Conservation (phyloP, 1,140 invertebrate genomes). For the Drosophila ohnishii region DNA sequence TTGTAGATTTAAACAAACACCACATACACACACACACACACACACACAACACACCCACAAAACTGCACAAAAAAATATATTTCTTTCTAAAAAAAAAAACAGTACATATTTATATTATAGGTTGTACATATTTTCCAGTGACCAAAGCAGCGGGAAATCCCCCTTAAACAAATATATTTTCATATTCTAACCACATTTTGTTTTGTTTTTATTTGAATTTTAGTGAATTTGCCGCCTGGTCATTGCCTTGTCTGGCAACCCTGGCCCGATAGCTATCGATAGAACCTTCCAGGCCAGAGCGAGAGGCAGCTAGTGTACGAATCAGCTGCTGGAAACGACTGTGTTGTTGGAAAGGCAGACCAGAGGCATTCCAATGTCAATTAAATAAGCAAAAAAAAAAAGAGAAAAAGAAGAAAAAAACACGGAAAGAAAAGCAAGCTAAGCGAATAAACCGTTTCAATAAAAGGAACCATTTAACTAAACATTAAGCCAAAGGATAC, state of each 20-base stretch:
- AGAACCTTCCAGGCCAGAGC: constrained; percentile 22
- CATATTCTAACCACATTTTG: not conserved
- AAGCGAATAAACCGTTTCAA: not conserved
- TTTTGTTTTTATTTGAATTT: not conserved
- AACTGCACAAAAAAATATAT: not conserved
- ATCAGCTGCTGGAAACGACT: constrained; percentile 40
- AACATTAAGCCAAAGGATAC: constrained; percentile 3
- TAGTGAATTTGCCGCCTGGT: constrained; percentile 4
- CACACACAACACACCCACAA: not conserved
- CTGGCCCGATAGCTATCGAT: constrained; percentile 24
- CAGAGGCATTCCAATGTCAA: constrained; percentile 63
- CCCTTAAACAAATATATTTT: not conserved
- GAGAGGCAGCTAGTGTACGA: constrained; percentile 16
- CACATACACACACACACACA: not conserved
- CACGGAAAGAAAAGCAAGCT: constrained; percentile 28
- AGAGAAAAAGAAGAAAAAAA: not conserved
- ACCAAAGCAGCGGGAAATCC: not conserved
- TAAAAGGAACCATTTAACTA: not conserved
- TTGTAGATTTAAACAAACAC: constrained; percentile 6
- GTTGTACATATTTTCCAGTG: constrained; percentile 8
- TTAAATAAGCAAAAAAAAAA: constrained; percentile 60
- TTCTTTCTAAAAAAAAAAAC: not conserved
- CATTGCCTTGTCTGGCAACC: not conserved
- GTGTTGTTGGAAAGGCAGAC: constrained; percentile 55
- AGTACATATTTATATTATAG: not conserved